Evolutionary conservation across 2,113 vertebrate species (phyloP).

Genomic region (Saccopteryx bilineata): DNA sequence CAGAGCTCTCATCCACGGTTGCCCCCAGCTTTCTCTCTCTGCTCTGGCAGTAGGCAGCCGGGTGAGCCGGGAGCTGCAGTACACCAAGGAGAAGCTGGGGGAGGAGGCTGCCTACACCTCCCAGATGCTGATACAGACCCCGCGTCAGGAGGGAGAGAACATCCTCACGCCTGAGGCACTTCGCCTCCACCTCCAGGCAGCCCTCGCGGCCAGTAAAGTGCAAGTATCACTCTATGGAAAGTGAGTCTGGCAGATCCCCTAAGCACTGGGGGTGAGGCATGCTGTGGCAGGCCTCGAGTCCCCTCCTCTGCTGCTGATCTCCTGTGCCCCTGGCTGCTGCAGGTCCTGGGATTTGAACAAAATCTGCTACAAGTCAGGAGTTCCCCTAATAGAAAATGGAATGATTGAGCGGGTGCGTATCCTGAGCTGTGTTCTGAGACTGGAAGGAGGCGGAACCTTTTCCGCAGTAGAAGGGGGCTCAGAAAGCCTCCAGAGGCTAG

Average conservation of each 20-base stretch:
- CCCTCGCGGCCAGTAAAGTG: slow-evolving; percentile 97
- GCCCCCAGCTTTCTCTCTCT: slow-evolving; percentile 43
- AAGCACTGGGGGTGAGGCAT: fast-evolving
- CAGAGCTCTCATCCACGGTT: background rate
- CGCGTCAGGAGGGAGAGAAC: slow-evolving; percentile 93
- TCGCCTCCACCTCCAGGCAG: slow-evolving; percentile 96
- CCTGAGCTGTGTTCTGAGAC: background rate
- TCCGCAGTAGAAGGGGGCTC: background rate
- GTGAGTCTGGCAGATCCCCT: slow-evolving; percentile 88
- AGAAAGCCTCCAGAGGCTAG: background rate
- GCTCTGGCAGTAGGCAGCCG: slow-evolving; percentile 93
- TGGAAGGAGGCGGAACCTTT: background rate
- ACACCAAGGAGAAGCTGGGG: slow-evolving; percentile 98
- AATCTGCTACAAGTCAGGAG: slow-evolving; percentile 99
- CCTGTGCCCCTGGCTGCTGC: slow-evolving; percentile 29
- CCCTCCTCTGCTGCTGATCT: background rate
- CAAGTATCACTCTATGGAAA: slow-evolving; percentile 99
- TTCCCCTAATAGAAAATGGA: slow-evolving; percentile 98
- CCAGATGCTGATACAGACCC: slow-evolving; percentile 98
- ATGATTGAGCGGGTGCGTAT: slow-evolving; percentile 98
- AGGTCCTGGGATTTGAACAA: slow-evolving; percentile 99
- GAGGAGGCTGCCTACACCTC: slow-evolving; percentile 97
- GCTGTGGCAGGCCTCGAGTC: background rate
- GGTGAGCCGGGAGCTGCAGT: slow-evolving; percentile 96
- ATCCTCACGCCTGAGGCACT: slow-evolving; percentile 96